phyloP scores from a whole-genome alignment of 2,113 vertebrate species.

The Rhizomys pruinosus region DNA sequence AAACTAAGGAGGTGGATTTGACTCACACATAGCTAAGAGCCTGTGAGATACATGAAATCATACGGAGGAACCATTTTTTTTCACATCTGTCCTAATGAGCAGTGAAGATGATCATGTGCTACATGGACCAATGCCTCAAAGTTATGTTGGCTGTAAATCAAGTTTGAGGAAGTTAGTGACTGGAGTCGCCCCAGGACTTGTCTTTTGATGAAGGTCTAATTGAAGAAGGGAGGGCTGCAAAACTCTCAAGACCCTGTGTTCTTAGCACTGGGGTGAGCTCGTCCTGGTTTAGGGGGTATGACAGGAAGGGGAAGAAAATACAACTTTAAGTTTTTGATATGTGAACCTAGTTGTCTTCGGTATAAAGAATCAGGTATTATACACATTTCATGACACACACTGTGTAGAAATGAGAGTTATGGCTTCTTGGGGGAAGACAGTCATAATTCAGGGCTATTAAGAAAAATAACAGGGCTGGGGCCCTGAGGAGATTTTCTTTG shows the following conservation, averaged over 20 bases:
- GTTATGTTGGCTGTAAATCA: neutral
- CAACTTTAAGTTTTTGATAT: constrained; percentile 67
- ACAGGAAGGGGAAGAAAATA: constrained; percentile 41
- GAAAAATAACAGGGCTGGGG: constrained; percentile 85
- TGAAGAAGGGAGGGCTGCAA: neutral
- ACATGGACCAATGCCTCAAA: neutral
- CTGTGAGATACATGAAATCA: neutral
- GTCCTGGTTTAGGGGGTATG: neutral
- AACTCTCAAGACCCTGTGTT: neutral
- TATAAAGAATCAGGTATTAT: constrained; percentile 72
- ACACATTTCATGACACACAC: constrained; percentile 77
- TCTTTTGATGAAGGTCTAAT: neutral
- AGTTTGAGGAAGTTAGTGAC: neutral
- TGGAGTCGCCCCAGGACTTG: neutral
- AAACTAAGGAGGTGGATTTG: neutral
- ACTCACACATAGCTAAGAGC: neutral
- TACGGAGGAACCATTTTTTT: neutral
- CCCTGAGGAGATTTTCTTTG: constrained; percentile 77
- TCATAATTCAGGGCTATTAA: constrained; percentile 84
- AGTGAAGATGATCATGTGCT: neutral
- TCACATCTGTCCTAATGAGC: neutral
- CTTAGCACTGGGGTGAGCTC: neutral
- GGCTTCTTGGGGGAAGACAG: constrained; percentile 81
- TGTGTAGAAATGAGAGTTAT: constrained; percentile 76
- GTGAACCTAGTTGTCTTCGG: constrained; percentile 70